Percentiles rank a stretch among this genome's conserved stretches.
These are phyloP conservation scores for Oryzias sinensis DNA, from an alignment of 2,797 vertebrate species.

Conservation along the genomic window DNA sequence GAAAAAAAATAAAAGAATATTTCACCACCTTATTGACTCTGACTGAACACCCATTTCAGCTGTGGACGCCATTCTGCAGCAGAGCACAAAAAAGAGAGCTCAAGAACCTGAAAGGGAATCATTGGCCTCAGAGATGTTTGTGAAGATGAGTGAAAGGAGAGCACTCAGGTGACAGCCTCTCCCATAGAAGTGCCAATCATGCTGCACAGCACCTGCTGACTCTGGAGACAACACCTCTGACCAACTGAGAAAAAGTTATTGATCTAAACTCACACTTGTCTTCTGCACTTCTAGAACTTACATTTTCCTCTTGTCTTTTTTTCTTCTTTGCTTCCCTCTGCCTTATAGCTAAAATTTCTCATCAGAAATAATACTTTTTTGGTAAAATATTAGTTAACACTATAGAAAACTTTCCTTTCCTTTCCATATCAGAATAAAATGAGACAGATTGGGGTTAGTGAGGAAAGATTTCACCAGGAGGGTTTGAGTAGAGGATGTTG, in stretches of 20 bases:
- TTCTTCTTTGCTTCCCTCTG: conserved; percentile 22
- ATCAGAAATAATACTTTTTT: conserved; percentile 26
- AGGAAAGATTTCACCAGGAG: no score
- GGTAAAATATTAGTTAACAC: conserved; percentile 8
- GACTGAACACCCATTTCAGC: conserved; percentile 9
- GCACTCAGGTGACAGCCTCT: conserved; percentile 71
- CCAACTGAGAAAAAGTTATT: conserved; percentile 58
- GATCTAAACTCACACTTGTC: conserved; percentile 57
- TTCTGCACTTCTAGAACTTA: conserved; percentile 29
- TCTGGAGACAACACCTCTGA: conserved; percentile 61
- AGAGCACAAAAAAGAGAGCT: conserved; percentile 29
- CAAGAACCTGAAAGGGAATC: conserved; percentile 44
- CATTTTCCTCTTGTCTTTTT: conserved; percentile 24
- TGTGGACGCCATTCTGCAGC: conserved; percentile 15
- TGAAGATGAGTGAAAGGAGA: conserved; percentile 67
- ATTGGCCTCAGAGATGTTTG: conserved; percentile 67
- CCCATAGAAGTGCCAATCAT: conserved; percentile 74
- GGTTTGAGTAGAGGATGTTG: no score
- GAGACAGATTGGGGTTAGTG: no score
- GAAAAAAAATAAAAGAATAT: conserved; percentile 5
- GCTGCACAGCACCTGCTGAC: conserved; percentile 46
- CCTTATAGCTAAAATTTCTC: conserved; percentile 24
- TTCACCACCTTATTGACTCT: conserved; percentile 8
- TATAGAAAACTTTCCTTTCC: not conserved
- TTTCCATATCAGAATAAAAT: not conserved